phyloP scores from a whole-genome alignment of 2,888 invertebrate species.

The Nineta flava region DNA sequence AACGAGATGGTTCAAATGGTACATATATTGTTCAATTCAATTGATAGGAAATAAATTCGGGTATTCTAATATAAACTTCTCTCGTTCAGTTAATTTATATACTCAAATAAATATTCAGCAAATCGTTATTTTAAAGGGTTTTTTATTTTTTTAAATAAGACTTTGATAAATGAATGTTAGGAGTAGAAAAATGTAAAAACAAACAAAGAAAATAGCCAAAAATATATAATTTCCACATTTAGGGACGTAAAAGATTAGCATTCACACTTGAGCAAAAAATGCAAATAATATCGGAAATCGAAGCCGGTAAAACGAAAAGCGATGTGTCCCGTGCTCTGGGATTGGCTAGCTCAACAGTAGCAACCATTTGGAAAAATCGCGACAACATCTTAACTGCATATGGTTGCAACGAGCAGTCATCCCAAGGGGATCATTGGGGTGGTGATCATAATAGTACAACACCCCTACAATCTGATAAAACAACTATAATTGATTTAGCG shows the following conservation, averaged over 20 bases:
- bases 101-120: too few relatives aligned
- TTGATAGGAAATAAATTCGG: too few relatives aligned
- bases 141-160: too few relatives aligned
- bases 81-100: too few relatives aligned
- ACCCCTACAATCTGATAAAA: background rate
- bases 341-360: conserved; percentile 37
- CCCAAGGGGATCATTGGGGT: background rate
- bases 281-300: conserved; percentile 40
- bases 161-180: too few relatives aligned
- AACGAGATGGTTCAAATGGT: too few relatives aligned
- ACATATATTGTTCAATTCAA: too few relatives aligned
- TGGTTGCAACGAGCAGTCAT: conserved; percentile 16
- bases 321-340: conserved; percentile 38
- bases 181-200: too few relatives aligned
- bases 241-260: conserved; percentile 41
- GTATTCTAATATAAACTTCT: too few relatives aligned
- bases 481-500: conserved; percentile 3
- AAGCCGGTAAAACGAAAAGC: conserved; percentile 39
- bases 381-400: conserved; percentile 29
- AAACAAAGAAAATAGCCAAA: background rate
- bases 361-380: conserved; percentile 40
- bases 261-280: conserved; percentile 43
- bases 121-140: too few relatives aligned
- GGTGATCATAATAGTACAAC: background rate
- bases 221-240: conserved; percentile 11